phyloP scores from a whole-genome alignment of 2,113 vertebrate genomes.

The Ptychochromis oligacanthus region DNA sequence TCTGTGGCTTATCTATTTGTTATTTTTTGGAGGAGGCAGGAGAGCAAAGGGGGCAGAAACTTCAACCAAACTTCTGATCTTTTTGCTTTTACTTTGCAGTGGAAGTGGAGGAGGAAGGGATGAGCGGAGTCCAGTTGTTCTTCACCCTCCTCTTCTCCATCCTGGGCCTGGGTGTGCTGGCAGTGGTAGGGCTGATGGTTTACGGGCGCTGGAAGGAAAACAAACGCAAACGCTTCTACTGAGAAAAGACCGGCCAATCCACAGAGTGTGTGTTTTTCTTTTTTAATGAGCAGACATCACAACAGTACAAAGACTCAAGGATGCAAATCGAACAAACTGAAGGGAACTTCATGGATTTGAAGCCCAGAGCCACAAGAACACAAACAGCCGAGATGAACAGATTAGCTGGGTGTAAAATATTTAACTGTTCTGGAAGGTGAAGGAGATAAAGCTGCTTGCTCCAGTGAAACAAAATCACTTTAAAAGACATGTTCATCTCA shows the following conservation, averaged over 20 bases:
- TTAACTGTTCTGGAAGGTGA: background rate
- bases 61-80: background rate
- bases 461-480: background rate
- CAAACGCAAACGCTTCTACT: constrained; percentile 96
- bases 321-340: background rate
- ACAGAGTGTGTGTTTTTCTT: background rate
- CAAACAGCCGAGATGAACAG: background rate
- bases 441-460: constrained; percentile 7
- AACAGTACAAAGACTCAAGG: constrained; percentile 30
- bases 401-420: constrained; percentile 32
- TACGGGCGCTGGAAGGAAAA: constrained; percentile 94
- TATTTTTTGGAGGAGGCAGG: background rate
- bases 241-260: background rate
- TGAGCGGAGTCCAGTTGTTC: constrained; percentile 87
- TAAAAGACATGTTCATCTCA: constrained; percentile 15
- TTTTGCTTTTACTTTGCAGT: constrained; percentile 64
- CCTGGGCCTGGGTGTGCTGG: constrained; percentile 85
- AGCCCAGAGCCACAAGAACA: constrained; percentile 12
- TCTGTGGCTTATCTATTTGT: background rate
- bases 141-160: constrained; percentile 89
- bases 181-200: constrained; percentile 83
- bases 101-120: constrained; percentile 79
- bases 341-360: background rate
- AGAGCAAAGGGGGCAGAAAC: background rate
- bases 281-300: background rate